Evolutionary conservation across 2,797 vertebrate species (phyloP).

Genomic region (Peromyscus eremicus): DNA sequence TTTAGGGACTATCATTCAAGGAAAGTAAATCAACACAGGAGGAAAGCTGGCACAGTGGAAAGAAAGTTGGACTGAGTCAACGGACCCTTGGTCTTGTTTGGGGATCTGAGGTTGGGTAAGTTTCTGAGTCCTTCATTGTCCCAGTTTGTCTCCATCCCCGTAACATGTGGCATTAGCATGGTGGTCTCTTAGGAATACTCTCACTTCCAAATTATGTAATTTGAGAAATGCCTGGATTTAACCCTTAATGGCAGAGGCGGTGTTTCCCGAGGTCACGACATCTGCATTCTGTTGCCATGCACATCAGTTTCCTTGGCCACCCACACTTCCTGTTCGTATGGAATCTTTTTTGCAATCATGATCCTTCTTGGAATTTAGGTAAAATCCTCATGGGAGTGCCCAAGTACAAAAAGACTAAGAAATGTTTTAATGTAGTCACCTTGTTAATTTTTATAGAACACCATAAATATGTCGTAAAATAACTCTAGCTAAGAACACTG

Average conservation of each 20-base stretch:
- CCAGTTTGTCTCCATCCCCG: background rate
- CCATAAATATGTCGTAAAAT: conserved; percentile 74
- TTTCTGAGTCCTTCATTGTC: conserved; percentile 26
- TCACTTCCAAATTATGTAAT: conserved; percentile 43
- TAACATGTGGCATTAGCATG: conserved; percentile 32
- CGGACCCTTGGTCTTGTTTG: background rate
- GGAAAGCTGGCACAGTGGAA: background rate
- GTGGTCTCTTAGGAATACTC: background rate
- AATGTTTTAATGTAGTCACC: conserved; percentile 74
- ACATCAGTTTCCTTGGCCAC: conserved; percentile 34
- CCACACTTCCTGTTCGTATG: conserved; percentile 58
- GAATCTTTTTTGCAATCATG: conserved; percentile 53
- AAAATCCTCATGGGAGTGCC: conserved; percentile 68
- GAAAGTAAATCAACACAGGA: conserved; percentile 45
- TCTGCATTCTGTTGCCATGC: conserved; percentile 59
- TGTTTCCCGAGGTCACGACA: conserved; percentile 4
- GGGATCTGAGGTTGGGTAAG: conserved; percentile 29
- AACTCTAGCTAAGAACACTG: conserved; percentile 44
- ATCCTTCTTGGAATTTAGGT: conserved; percentile 70
- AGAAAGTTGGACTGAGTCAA: conserved; percentile 13
- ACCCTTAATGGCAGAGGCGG: background rate
- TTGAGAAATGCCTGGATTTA: conserved; percentile 33
- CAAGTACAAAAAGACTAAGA: conserved; percentile 76
- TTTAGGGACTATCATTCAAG: conserved; percentile 35
- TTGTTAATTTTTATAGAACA: conserved; percentile 77